phyloP scores from a whole-genome alignment of 2,888 invertebrate species.

The Melanargia galathea region DNA sequence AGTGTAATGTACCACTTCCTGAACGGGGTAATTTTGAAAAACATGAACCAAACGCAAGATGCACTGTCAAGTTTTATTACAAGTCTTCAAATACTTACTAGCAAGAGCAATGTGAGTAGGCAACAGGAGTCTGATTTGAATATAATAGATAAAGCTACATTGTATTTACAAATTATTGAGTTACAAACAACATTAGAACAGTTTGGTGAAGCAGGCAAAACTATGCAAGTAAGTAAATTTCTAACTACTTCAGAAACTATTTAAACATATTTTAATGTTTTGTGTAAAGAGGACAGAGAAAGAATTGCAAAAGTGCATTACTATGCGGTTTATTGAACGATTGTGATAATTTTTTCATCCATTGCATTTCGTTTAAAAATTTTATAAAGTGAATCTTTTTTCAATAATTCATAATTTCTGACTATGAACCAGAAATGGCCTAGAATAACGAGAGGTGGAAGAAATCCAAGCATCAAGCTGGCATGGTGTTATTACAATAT shows the following conservation, averaged over 20 bases:
- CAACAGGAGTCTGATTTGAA: constrained; percentile 76
- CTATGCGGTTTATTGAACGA: no score
- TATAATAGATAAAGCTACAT: constrained; percentile 90
- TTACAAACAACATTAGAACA: constrained; percentile 86
- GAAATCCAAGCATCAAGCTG: no score
- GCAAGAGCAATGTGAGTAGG: constrained; percentile 55
- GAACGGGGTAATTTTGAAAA: constrained; percentile 91
- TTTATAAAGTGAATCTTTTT: no score
- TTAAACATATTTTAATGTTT: background rate
- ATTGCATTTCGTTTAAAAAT: no score
- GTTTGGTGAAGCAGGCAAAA: constrained; percentile 89
- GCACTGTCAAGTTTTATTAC: constrained; percentile 88
- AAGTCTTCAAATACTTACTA: constrained; percentile 86
- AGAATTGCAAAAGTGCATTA: no score
- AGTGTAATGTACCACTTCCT: constrained; percentile 95
- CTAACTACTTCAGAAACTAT: background rate
- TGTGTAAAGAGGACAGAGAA: no score
- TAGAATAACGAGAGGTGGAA: no score
- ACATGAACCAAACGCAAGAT: constrained; percentile 86
- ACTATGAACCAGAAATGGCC: no score
- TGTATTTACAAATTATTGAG: constrained; percentile 93
- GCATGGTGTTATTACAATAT: no score
- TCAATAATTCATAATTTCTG: no score
- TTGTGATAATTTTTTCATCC: no score
- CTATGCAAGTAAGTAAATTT: constrained; percentile 85